Base-by-base conservation (phyloP, 2,113 vertebrate species). In the Aegotheles bennettii region DNA sequence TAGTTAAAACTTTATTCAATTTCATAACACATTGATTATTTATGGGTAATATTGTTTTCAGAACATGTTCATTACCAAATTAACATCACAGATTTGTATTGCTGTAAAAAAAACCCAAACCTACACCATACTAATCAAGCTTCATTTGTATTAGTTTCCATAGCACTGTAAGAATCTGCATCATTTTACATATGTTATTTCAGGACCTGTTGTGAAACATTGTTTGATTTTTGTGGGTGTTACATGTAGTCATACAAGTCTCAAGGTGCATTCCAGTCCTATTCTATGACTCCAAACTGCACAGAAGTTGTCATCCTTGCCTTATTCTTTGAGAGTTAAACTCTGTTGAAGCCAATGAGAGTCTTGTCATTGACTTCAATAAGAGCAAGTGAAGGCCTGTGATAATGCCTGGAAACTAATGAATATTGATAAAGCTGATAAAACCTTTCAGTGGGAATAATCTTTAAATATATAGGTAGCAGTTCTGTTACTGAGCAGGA, bases 281-380 rank as follows among this genome's bases (percentile, higher is more conserved):
- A 23, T 75, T 67, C n/a, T 60, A 75, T 80, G 89, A 64, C 40
- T 65, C 24, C 31, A 51, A 73, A 83, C 77, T 90, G 79, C 90
- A 64, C 81, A 91, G 77, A 76, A 63, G 42, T 96, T 87, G 75
- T 73, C 93, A 96, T 94, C 68, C 63, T 90, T 93, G 95, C 92
- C 91, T 97, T 97, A 97, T n/a, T 95, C 74, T 96, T 77, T 80
- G 88, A 96, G 77, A 77, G n/a, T 57, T 80, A 60, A 78, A 88
- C 56, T 88, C 15, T 78, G 10, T 50, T 82, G 45, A 80, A 90
- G 85, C 56, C 59, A 50, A 1, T 53, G 42, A 54, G n/a, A 57
- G n/a, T 92, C 56, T 75, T 71, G 33, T 35, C 42, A 25, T n/a
- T 74, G 80, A 79, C 64, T 89, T 87, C 10, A 68, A 2, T 42